phyloP scores from a whole-genome alignment of 2,113 vertebrate species.

The Gallinago paraguaiae region DNA sequence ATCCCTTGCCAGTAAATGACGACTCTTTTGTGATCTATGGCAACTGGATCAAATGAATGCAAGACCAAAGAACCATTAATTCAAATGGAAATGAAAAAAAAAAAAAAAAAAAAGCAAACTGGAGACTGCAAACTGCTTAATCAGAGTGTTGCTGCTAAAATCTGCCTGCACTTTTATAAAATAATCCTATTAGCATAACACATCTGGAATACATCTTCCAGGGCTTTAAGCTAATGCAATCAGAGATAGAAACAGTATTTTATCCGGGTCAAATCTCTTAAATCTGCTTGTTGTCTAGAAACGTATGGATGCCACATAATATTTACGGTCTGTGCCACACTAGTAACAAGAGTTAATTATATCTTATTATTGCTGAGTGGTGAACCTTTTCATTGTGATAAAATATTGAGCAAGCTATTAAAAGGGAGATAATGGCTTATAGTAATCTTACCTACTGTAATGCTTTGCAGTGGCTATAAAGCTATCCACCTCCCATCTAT shows the following conservation, averaged over 20 bases:
- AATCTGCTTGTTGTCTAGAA: not conserved
- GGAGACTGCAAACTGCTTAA: not conserved
- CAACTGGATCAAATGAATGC: not conserved
- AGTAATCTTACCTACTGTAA: not conserved
- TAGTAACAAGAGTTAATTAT: not conserved
- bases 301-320: not conserved
- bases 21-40: not conserved
- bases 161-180: not conserved
- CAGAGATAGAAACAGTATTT: conserved; percentile 16
- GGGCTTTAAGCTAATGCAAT: conserved; percentile 8
- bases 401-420: conserved; percentile 12
- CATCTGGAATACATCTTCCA: conserved; percentile 17
- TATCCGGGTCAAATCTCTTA: not conserved
- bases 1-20: not conserved
- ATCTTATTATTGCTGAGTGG: not conserved
- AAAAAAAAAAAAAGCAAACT: not conserved
- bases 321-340: not conserved
- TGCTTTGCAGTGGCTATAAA: not conserved
- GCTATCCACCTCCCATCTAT: not conserved
- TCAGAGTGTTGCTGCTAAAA: not conserved
- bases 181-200: conserved; percentile 4
- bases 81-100: not conserved
- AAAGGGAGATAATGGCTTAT: conserved; percentile 10
- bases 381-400: conserved; percentile 19
- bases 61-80: not conserved